Evolutionary conservation across 2,113 vertebrate species (phyloP), one percentile per base, ranked within the genome.

Genomic region (Solea senegalensis): DNA sequence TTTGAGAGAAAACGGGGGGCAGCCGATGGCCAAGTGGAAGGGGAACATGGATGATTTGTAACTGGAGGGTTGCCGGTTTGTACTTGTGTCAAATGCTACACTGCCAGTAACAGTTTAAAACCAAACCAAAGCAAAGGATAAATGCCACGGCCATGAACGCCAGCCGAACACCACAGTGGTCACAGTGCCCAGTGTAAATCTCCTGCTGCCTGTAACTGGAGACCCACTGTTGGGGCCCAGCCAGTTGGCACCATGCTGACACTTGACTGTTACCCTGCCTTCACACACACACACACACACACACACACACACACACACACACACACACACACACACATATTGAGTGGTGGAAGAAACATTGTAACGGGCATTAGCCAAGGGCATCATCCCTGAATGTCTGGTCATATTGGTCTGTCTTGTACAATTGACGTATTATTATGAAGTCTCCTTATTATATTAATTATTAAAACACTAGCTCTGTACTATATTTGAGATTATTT

Each of bases 201-300:
- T 90, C 84, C 84, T 50, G 69, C 80, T 72, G 72, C 56, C 60
- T 26, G 90, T 89, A 92, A 92, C 81, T 54, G 49, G 90, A 92
- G 44, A 74, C 76, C 56, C 55, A 10, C 63, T 54, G 79, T 63
- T 1, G 0, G 59, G 55, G 61, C 65, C 61, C 75, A 78, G 85
- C 88, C 88, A 89, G 80, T 82, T 86, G 78, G 70, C 77, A 68
- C 83, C 65, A 16, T 61, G 6, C 78, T 49, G 76, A 81, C 65
- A 57, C 78, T 48, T 59, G 55, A 71, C 70, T 70, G 67, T 68
- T 75, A 50, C 63, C 64, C 57, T 62, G 54, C 54, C 52, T 21
- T 8, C 59, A 59, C 59, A 62, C 56, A 57, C 61, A 54, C 55
- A 26, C 70, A 48, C 21, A 41, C 57, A 51, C 67, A 65, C 74